phyloP scores from a whole-genome alignment of 2,113 vertebrate species.

The Rhizomys pruinosus region DNA sequence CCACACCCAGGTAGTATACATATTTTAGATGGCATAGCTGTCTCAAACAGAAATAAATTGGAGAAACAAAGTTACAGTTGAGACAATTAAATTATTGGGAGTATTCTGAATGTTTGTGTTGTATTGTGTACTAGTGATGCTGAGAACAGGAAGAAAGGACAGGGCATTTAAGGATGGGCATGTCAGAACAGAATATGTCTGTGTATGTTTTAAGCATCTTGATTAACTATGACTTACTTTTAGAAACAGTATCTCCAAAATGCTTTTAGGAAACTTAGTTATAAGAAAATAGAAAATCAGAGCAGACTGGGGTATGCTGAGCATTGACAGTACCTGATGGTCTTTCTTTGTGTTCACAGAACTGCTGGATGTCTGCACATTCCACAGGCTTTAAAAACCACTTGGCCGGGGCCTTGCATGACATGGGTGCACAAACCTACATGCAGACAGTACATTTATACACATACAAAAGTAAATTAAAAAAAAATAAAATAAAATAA shows the following conservation, averaged over 20 bases:
- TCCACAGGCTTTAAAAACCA: slow-evolving; percentile 41
- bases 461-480: too few species aligned
- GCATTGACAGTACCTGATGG: background rate
- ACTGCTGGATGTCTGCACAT: slow-evolving; percentile 68
- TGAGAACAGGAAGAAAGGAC: background rate
- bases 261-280: background rate
- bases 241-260: background rate
- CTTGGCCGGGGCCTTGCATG: too few species aligned
- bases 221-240: background rate
- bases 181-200: background rate
- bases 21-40: background rate
- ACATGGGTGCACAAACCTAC: too few species aligned
- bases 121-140: background rate
- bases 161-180: background rate
- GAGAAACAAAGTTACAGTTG: slow-evolving; percentile 5
- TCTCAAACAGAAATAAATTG: slow-evolving; percentile 9
- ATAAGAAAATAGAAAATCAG: background rate
- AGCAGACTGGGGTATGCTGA: background rate
- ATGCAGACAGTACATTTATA: too few species aligned
- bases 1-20: background rate
- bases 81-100: background rate
- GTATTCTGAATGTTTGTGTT: slow-evolving; percentile 8
- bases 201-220: background rate
- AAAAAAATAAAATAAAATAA: too few species aligned
- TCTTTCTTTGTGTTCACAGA: slow-evolving; percentile 63